phyloP scores from a whole-genome alignment of 1,140 invertebrate species.

The Solenopsis invicta region DNA sequence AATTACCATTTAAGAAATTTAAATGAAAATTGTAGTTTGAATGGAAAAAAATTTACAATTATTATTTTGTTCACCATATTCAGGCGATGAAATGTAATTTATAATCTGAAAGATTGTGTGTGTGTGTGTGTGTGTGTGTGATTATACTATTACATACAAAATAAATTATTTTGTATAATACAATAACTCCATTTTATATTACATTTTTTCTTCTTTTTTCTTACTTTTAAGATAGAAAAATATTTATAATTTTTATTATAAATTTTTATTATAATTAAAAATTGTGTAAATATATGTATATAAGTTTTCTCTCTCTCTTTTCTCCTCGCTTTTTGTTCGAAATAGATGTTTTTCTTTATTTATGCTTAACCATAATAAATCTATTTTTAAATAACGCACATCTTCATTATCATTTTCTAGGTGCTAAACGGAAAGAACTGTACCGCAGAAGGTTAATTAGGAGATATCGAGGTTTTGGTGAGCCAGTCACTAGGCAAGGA shows the following conservation, averaged over 20 bases:
- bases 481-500: neutral
- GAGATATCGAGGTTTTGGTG: conserved; percentile 16
- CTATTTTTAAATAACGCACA: conserved; percentile 9
- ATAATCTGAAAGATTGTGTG: neutral
- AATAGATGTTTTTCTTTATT: conserved; percentile 23
- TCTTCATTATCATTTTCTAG: conserved; percentile 23
- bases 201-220: neutral
- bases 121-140: too few relatives aligned
- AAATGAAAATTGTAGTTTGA: neutral
- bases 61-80: neutral
- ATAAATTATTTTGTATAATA: neutral
- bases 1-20: conserved; percentile 1
- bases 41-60: neutral
- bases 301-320: neutral
- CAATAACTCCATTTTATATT: neutral
- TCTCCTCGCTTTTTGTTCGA: neutral
- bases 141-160: neutral
- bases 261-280: too few relatives aligned
- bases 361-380: conserved; percentile 11
- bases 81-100: neutral
- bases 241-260: too few relatives aligned
- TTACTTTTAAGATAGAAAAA: neutral
- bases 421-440: neutral
- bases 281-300: neutral
- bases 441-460: conserved; percentile 26